A percentile compares a stretch with the other conserved stretches of the same genome.
Evolutionary conservation across 2,113 vertebrate genomes (phyloP).

Genomic region (Bujurquina vittata): DNA sequence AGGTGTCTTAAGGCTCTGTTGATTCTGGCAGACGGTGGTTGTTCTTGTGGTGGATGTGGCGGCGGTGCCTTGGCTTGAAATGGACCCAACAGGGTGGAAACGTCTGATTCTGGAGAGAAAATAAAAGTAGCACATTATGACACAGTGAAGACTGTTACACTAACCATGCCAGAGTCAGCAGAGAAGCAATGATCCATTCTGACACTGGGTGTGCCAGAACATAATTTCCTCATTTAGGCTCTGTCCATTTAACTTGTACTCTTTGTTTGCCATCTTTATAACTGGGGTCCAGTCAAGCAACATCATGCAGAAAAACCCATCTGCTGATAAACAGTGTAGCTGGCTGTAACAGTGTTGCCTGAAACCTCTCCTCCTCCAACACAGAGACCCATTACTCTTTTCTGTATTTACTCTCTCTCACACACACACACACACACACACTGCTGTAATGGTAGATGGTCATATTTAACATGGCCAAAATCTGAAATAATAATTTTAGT

Average conservation of each 20-base stretch:
- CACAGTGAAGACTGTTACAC: not conserved
- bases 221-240: not conserved
- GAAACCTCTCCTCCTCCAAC: accelerated
- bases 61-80: slow-evolving; percentile 44
- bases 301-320: not conserved
- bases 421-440: not conserved
- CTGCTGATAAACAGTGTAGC: accelerated
- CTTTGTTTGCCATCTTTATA: not conserved
- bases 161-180: not conserved
- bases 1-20: not conserved
- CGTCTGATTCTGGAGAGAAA: slow-evolving; percentile 47
- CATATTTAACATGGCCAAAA: not conserved
- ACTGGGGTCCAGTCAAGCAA: not conserved
- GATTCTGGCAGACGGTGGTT: slow-evolving; percentile 4
- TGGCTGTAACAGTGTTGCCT: not conserved
- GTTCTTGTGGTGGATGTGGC: slow-evolving; percentile 40
- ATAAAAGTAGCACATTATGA: not conserved
- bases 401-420: not conserved
- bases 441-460: not conserved
- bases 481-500: not conserved
- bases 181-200: not conserved
- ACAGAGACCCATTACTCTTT: not conserved
- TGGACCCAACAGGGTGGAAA: slow-evolving; percentile 17
- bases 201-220: not conserved
- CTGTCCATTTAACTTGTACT: accelerated